Conservation (phyloP, 2,888 invertebrate species). For the Caenorhabditis zanzibari region DNA sequence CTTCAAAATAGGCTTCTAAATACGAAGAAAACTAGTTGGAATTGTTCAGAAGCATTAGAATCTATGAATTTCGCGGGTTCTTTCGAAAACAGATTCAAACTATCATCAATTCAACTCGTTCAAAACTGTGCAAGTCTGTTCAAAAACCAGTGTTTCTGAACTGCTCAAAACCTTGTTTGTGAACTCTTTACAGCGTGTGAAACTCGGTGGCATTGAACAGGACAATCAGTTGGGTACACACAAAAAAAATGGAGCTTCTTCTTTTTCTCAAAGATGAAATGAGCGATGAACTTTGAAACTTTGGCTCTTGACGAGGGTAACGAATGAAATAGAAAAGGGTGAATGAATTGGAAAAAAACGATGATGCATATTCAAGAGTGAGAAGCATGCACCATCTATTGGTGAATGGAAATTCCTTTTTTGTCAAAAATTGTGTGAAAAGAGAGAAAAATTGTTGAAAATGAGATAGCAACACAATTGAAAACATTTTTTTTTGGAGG, state of each 20-base stretch:
- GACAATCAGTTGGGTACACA: slow-evolving; percentile 54
- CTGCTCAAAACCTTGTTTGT: slow-evolving; percentile 7
- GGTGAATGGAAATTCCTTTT: slow-evolving; percentile 4
- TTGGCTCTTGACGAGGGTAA: slow-evolving; percentile 17
- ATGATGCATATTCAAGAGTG: slow-evolving; percentile 42
- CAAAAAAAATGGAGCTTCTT: not conserved
- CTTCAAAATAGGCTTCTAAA: too few species aligned
- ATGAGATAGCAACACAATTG: not conserved
- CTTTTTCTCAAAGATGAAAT: slow-evolving; percentile 9
- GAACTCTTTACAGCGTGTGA: slow-evolving; percentile 32
- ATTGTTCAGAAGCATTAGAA: too few species aligned
- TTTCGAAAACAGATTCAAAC: not conserved
- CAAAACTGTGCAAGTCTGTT: not conserved
- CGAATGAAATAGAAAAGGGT: slow-evolving; percentile 1
- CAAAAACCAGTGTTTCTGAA: slow-evolving; percentile 15
- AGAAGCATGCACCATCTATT: not conserved
- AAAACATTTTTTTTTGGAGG: slow-evolving; percentile 4
- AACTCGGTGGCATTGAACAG: slow-evolving; percentile 44
- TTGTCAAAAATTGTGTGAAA: not conserved
- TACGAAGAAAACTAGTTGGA: too few species aligned
- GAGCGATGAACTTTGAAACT: slow-evolving; percentile 55
- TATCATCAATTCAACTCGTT: not conserved
- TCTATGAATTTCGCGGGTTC: too few species aligned
- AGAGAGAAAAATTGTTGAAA: slow-evolving; percentile 16
- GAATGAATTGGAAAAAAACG: slow-evolving; percentile 33